Evolutionary conservation across 2,113 vertebrate genomes (phyloP).

Genomic region (Elephantulus edwardii): DNA sequence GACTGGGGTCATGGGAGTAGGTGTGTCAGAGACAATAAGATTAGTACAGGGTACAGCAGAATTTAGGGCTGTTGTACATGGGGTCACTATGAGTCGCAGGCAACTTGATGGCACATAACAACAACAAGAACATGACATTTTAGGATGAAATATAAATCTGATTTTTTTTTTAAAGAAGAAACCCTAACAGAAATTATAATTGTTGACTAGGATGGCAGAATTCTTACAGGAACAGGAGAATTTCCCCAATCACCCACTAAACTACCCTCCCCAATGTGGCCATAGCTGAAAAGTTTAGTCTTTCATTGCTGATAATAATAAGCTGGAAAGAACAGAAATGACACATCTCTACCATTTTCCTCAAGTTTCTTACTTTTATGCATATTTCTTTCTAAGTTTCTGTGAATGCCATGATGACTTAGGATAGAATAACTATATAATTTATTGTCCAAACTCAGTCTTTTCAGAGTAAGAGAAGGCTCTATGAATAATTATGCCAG

Average conservation of each 20-base stretch:
- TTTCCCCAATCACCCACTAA: background rate
- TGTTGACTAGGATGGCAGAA: background rate
- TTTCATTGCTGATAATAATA: background rate
- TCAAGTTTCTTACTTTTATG: background rate
- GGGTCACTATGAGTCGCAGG: no score
- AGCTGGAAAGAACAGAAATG: background rate
- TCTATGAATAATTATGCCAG: background rate
- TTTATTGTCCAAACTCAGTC: background rate
- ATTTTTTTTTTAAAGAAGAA: conserved; percentile 28
- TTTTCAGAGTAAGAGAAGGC: background rate
- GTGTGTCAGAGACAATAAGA: no score
- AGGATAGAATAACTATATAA: background rate
- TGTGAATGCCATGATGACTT: background rate
- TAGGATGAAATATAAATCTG: no score
- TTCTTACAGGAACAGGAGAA: background rate
- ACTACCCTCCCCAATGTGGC: no score
- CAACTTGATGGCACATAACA: no score
- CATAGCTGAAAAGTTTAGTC: background rate
- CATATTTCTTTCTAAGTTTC: background rate
- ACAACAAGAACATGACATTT: no score
- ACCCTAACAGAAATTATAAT: background rate
- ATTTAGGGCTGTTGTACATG: no score
- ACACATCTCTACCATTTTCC: no score
- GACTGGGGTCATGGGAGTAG: no score
- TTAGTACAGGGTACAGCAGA: no score